Conservation (phyloP, 1,140 invertebrate species). For the Monochamus saltuarius region DNA sequence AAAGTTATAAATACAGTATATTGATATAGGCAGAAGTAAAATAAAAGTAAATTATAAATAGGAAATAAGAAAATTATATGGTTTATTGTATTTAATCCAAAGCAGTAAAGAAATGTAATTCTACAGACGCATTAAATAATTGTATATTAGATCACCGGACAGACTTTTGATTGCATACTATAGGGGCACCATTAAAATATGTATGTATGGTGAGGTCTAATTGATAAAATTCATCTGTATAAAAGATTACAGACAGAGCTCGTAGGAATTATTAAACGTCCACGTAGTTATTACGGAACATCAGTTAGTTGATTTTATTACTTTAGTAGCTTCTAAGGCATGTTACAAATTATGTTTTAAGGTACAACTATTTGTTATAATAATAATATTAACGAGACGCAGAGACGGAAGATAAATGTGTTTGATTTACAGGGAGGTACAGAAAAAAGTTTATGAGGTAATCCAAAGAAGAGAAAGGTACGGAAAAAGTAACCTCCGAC, state of each 20-base stretch:
- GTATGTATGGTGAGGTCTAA: conserved; percentile 37
- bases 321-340: conserved; percentile 22
- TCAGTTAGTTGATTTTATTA: conserved; percentile 37
- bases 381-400: no score
- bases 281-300: conserved; percentile 36
- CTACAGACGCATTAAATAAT: conserved; percentile 31
- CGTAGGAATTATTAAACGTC: conserved; percentile 31
- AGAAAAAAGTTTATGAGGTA: no score
- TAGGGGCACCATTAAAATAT: conserved; percentile 36
- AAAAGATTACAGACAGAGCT: conserved; percentile 37
- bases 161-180: conserved; percentile 32
- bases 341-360: no score
- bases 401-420: no score
- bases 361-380: no score
- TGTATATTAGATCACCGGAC: conserved; percentile 31
- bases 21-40: conserved; percentile 11
- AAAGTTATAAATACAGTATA: conserved; percentile 8
- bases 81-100: conserved; percentile 13
- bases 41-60: conserved; percentile 12
- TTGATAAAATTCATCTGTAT: conserved; percentile 43
- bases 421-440: no score
- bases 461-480: no score
- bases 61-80: conserved; percentile 21
- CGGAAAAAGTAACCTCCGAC: no score
- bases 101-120: conserved; percentile 24